Evolutionary conservation across 2,113 vertebrate genomes (phyloP), one percentile per base, ranked within the genome.

Genomic region (Camelus bactrianus): DNA sequence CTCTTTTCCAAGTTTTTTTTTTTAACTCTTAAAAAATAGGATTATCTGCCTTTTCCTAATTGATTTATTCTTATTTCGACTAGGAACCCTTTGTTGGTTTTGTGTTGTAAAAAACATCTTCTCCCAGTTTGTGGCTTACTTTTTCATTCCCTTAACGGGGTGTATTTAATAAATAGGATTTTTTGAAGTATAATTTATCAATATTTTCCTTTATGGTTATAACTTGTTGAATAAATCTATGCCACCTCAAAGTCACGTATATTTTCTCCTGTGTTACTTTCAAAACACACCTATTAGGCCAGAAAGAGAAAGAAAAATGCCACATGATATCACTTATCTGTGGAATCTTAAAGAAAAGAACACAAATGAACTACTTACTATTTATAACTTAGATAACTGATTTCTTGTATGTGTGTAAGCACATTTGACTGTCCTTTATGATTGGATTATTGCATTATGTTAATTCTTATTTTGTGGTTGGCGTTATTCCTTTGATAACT

Each of bases 181-280:
- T 88, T 81, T 65, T 46, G 7, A 83, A 30, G 35, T 60, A 2
- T 28, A 65, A 46, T 42, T 91, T 84, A 60, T 95, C 9, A 73
- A 0, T 80, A 38, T 91, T 96, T 96, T 76, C 26, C 54, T 84
- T 80, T 91, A 58, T 81, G n/a, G 42, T 80, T 52, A 58, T 64
- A 67, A 76, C 93, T 48, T 92, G 20, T 70, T 32, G 64, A 69
- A 73, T 70, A 90, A 42, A 54, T 88, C 52, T 30, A 12, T 72
- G n/a, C 38, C 32, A 56, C 65, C 11, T 5, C 65, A 89, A 95
- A 16, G 30, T 50, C 67, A 75, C 67, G 12, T 73, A 35, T 85
- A 64, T 6, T 48, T 58, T 56, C 5, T 60, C 22, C 50, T 12
- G 8, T 32, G 46, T 81, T 72, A 38, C 46, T 72, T 96, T 92